Percentiles rank a stretch among this genome's conserved stretches.
These are phyloP conservation scores for Sylvia borin DNA, from an alignment of 2,797 vertebrate species.

Conservation along the genomic window DNA sequence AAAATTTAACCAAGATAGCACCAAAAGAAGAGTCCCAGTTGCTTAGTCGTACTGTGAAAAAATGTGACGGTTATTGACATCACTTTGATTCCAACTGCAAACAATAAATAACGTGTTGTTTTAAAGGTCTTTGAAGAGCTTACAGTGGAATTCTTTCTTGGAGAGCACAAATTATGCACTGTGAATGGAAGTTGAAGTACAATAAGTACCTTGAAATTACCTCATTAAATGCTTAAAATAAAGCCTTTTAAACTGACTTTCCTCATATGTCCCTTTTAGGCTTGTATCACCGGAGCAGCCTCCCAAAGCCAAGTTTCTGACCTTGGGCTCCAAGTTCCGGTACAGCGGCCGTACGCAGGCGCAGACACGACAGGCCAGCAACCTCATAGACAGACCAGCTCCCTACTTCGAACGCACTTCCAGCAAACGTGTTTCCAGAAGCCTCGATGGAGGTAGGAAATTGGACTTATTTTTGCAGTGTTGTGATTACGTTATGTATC, in stretches of 20 bases:
- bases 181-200: not conserved
- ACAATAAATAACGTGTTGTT: not conserved
- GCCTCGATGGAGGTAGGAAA: constrained; percentile 91
- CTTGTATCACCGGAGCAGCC: constrained; percentile 91
- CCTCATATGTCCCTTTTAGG: constrained; percentile 65
- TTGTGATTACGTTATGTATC: not conserved
- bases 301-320: constrained; percentile 91
- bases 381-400: constrained; percentile 92
- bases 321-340: constrained; percentile 96
- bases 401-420: constrained; percentile 91
- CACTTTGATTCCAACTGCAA: not conserved
- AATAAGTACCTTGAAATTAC: not conserved
- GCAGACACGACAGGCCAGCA: constrained; percentile 91
- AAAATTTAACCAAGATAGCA: not conserved
- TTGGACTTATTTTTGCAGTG: not conserved
- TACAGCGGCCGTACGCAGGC: constrained; percentile 96
- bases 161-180: not conserved
- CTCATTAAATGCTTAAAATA: not conserved
- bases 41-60: not conserved
- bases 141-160: not conserved
- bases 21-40: not conserved
- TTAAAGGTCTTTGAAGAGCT: not conserved
- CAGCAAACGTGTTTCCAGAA: constrained; percentile 92
- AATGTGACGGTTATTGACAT: not conserved
- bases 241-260: not conserved